Base-by-base conservation (phyloP, 2,797 vertebrate species). In the Menidia menidia region DNA sequence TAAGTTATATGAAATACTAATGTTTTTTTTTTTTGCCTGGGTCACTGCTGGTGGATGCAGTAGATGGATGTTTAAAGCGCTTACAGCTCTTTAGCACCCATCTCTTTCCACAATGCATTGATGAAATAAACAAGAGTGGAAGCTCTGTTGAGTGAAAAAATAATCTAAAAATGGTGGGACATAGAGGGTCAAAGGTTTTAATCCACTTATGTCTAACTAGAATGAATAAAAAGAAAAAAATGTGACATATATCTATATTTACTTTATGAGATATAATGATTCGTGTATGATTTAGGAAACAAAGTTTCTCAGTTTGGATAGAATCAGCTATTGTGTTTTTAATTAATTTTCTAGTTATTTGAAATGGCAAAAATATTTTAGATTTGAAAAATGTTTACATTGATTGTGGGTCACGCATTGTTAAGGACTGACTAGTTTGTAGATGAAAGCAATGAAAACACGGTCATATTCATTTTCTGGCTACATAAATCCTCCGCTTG, bases 11-110 rank as follows among this genome's bases (percentile, higher is more conserved):
- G 69, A 79, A 80, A 84, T 72, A 54, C 68, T 78, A 85, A 52
- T 64, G 70, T 82, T 81, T 81, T 68, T 78, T 77, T 79, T 81
- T 80, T 67, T 43, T 59, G 33, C 77, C 61, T 74, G 73, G 60
- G 58, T 59, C 56, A 41, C 65, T 48, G 57, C 59, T 63, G 68
- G 45, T 62, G 57, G 62, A 62, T 71, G n/a, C 18, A 71, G 33
- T 53, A 50, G 59, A 76, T 82, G 70, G 44, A 25, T 75, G 50
- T 81, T 39, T 62, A 64, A 62, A 75, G 35, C 14, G 0, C 69
- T 68, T 54, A 70, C 25, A 70, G 73, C 51, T 15, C 59, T 16
- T 4, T 61, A 73, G 73, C 61, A 73, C 80, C 80, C 61, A 71
- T 73, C 73, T 78, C 44, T 25, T 68, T 58, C 77, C 60, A 77